These are phyloP conservation scores for Gari tellinella DNA, from an alignment of 2,888 invertebrate species.

Conservation along the genomic window DNA sequence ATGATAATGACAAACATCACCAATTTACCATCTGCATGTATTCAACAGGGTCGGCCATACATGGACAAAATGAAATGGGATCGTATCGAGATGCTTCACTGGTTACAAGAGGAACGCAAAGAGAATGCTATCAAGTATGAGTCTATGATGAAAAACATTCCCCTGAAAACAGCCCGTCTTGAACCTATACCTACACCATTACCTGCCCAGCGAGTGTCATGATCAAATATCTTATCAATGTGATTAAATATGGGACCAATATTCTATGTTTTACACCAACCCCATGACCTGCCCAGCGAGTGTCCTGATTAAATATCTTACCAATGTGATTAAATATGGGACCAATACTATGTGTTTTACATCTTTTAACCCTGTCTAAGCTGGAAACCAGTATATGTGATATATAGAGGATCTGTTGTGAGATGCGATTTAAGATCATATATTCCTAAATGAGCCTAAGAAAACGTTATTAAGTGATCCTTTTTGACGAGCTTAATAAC, in stretches of 20 bases:
- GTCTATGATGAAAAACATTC: constrained; percentile 65
- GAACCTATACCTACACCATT: constrained; percentile 64
- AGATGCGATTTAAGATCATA: too few species aligned
- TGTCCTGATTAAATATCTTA: neutral
- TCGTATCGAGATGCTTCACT: constrained; percentile 84
- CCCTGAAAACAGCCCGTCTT: constrained; percentile 66
- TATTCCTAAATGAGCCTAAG: too few species aligned
- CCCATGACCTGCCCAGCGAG: too few species aligned
- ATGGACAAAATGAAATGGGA: constrained; percentile 84
- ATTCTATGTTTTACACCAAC: too few species aligned
- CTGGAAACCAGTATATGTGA: too few species aligned
- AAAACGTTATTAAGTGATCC: too few species aligned
- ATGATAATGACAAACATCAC: neutral
- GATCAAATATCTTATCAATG: neutral
- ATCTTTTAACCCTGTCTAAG: too few species aligned
- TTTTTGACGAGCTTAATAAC: too few species aligned
- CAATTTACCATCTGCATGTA: neutral
- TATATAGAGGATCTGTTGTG: too few species aligned
- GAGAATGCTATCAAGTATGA: constrained; percentile 78
- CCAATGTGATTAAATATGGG: too few species aligned
- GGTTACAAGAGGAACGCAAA: constrained; percentile 84
- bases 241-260: too few species aligned
- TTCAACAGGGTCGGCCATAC: constrained; percentile 82
- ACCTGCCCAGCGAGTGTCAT: constrained; percentile 44
- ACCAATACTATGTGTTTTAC: too few species aligned